A percentile compares a stretch with the other conserved stretches of the same genome.
phyloP scores from a whole-genome alignment of 2,797 vertebrate genomes.

The Phalloptychus januarius region DNA sequence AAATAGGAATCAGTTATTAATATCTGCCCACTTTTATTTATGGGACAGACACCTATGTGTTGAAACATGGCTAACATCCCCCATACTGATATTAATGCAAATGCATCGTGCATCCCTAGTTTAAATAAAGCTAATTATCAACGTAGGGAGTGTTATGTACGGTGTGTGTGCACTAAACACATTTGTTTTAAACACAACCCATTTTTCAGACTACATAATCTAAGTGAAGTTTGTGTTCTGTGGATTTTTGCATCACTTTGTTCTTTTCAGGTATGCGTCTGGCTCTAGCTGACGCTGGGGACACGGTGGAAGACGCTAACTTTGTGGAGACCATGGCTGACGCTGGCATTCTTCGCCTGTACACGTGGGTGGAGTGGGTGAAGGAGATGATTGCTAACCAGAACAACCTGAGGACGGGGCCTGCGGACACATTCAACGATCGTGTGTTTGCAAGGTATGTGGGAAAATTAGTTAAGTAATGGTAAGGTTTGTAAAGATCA shows the following conservation, averaged over 20 bases:
- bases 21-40: neutral
- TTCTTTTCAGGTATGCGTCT: conserved; percentile 90
- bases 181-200: neutral
- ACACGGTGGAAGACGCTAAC: conserved; percentile 98
- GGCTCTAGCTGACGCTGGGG: conserved; percentile 94
- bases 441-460: conserved; percentile 92
- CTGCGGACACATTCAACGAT: conserved; percentile 91
- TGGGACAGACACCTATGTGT: neutral
- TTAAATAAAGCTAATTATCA: neutral
- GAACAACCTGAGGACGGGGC: conserved; percentile 88
- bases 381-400: conserved; percentile 96
- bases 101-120: neutral
- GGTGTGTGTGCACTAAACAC: neutral
- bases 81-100: neutral
- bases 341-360: conserved; percentile 94
- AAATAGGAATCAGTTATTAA: neutral
- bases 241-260: neutral
- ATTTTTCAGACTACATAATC: neutral
- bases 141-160: neutral
- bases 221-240: neutral
- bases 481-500: neutral
- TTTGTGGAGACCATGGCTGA: conserved; percentile 98
- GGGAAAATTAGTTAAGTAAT: neutral
- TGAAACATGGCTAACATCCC: neutral
- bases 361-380: conserved; percentile 98